Percentiles rank a stretch among this genome's conserved stretches.
These are phyloP conservation scores for Podarcis raffonei DNA, from an alignment of 2,113 vertebrate genomes.

Conservation along the genomic window DNA sequence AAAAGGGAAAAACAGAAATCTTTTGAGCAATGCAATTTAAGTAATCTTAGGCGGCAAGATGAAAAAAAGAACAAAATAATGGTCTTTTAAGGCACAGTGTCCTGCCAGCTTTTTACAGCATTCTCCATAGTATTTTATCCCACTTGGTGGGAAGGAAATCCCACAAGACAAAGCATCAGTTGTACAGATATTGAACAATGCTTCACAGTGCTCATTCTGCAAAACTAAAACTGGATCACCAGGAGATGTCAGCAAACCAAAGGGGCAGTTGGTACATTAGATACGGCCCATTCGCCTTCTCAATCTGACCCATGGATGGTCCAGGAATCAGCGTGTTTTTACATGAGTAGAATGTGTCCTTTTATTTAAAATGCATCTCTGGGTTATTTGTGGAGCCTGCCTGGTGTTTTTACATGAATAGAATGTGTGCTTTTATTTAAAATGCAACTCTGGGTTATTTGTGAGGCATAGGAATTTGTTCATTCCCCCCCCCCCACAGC, in stretches of 20 bases:
- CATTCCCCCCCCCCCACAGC: too few species aligned
- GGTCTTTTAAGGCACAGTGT: constrained; percentile 41
- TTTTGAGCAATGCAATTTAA: constrained; percentile 65
- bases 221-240: background rate
- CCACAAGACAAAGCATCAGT: background rate
- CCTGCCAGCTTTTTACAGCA: constrained; percentile 24
- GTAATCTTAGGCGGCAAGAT: constrained; percentile 61
- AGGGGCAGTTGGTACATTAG: background rate
- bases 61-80: constrained; percentile 47
- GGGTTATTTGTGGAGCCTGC: too few species aligned
- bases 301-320: too few species aligned
- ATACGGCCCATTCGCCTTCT: too few species aligned
- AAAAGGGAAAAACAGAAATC: constrained; percentile 53
- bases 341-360: too few species aligned
- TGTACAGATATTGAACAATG: background rate
- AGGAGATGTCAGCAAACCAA: background rate
- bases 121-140: background rate
- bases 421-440: too few species aligned
- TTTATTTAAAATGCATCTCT: too few species aligned
- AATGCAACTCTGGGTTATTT: too few species aligned
- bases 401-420: too few species aligned
- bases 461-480: too few species aligned
- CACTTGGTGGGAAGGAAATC: background rate
- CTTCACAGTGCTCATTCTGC: constrained; percentile 17
- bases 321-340: too few species aligned